Evolutionary conservation across 1,140 invertebrate species (phyloP).

Genomic region (Contarinia nasturtii): DNA sequence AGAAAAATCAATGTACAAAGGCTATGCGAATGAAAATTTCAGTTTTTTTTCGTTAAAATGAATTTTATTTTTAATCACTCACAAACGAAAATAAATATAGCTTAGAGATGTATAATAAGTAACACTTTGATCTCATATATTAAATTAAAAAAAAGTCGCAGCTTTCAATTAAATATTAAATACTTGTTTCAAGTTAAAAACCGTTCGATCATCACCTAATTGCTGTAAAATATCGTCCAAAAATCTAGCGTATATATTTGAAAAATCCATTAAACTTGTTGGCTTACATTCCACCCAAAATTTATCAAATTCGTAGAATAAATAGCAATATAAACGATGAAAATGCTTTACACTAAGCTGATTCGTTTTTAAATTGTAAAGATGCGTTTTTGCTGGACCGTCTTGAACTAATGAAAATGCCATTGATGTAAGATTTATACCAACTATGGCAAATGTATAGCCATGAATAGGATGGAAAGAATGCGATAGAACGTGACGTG

Average conservation of each 20-base stretch:
- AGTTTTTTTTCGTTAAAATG: no score
- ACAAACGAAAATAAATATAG: no score
- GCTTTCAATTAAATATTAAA: no score
- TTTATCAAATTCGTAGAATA: conserved; percentile 85
- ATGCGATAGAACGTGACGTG: conserved; percentile 66
- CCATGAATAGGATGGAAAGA: conserved; percentile 78
- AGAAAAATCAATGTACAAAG: no score
- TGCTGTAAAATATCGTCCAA: conserved; percentile 25
- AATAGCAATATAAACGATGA: conserved; percentile 84
- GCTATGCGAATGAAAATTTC: no score
- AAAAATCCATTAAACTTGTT: conserved; percentile 88
- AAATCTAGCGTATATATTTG: conserved; percentile 65
- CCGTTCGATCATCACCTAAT: not conserved
- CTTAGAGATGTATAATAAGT: no score
- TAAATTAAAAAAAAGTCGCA: no score
- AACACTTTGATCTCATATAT: no score
- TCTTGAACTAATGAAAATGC: conserved; percentile 61
- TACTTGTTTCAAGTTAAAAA: not conserved
- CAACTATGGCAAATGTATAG: conserved; percentile 74
- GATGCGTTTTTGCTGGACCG: conserved; percentile 73
- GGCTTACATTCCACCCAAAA: conserved; percentile 85
- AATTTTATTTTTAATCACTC: no score
- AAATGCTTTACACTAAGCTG: conserved; percentile 57
- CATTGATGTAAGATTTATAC: conserved; percentile 90
- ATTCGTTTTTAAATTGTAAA: conserved; percentile 67